Evolutionary conservation across 1,140 invertebrate species (phyloP), one percentile per base, ranked within the genome.

Genomic region (Pseudachorutes palmiensis): DNA sequence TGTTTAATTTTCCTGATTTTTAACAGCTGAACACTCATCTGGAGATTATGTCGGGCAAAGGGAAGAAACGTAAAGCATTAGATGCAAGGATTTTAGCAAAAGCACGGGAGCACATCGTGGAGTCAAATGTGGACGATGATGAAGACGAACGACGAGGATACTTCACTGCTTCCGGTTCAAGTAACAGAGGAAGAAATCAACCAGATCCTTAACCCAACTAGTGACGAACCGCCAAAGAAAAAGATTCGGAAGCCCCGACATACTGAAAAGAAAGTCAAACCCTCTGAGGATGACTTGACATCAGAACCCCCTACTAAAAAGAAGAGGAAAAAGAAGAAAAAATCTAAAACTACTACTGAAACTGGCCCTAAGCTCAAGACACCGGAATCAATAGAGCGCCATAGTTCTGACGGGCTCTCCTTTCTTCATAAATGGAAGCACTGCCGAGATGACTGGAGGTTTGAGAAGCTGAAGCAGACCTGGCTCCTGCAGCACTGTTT

Each of bases 381-480:
- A 61, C 49, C 33, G 1, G 64, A 63, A 0, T 12, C 2, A 9
- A 65, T 59, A 22, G 29, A 55, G 2, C 63, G 57, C 19, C 69
- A 66, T 45, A 12, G 2, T 24, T 19, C 12, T 12, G 64, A 68
- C 32, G 65, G 68, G 1, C 36, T 71, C 19, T 12, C 61, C 9
- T 74, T 58, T 62, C 58, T 74, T 2, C 45, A 68, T 30, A 24
- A 51, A n/a, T 90, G 88, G 88, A 86, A 88, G 77, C 80, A 87
- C 74, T 79, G 83, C 61, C 80, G 79, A 64, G 78, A 78, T 62
- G 82, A 87, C 72, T 90, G 88, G 88, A 89, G 88, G 75, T 90
- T 89, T 76, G 86, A 86, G 75, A 90, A 89, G 76, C 73, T 86
- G 1, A 84, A 83, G 65, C 88, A 89, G 78, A 82, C 85, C n/a